These are phyloP conservation scores for Capitulum mitella DNA, from an alignment of 2,888 invertebrate genomes.

Conservation along the genomic window DNA sequence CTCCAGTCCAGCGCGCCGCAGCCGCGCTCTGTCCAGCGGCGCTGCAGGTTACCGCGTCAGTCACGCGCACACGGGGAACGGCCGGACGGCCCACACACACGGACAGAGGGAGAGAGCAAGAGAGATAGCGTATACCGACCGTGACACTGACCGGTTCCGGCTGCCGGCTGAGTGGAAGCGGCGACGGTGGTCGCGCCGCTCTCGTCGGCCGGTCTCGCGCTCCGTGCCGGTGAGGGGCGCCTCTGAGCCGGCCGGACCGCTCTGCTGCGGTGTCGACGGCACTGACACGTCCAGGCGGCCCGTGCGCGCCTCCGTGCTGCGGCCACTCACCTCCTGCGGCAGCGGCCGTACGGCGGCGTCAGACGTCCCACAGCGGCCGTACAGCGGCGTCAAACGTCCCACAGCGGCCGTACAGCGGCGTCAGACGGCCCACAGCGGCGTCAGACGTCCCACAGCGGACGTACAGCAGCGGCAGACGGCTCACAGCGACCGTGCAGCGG, in stretches of 20 bases:
- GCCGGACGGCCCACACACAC: background rate
- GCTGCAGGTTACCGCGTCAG: background rate
- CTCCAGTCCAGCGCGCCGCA: too few relatives aligned
- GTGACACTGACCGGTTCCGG: conserved; percentile 20
- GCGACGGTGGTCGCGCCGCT: conserved; percentile 19
- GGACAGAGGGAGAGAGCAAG: background rate
- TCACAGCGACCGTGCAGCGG: too few relatives aligned
- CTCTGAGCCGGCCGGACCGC: background rate
- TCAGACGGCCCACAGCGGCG: too few relatives aligned
- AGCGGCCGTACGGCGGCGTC: too few relatives aligned
- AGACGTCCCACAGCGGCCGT: too few relatives aligned
- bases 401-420: too few relatives aligned
- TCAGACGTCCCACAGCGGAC: too few relatives aligned
- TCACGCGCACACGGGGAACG: too few relatives aligned
- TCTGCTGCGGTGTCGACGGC: conserved; percentile 16
- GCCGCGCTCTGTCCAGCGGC: too few relatives aligned
- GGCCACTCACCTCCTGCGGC: conserved; percentile 2
- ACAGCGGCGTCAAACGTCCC: too few relatives aligned
- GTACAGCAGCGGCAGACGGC: too few relatives aligned
- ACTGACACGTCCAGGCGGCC: conserved; percentile 5
- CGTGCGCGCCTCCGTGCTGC: background rate
- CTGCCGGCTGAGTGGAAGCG: conserved; percentile 23
- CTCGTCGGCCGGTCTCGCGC: background rate
- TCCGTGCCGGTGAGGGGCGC: background rate
- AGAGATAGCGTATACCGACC: background rate